Evolutionary conservation across 2,113 vertebrate species (phyloP), one percentile per base, ranked within the genome.

Genomic region (Mormyrus iriodes): DNA sequence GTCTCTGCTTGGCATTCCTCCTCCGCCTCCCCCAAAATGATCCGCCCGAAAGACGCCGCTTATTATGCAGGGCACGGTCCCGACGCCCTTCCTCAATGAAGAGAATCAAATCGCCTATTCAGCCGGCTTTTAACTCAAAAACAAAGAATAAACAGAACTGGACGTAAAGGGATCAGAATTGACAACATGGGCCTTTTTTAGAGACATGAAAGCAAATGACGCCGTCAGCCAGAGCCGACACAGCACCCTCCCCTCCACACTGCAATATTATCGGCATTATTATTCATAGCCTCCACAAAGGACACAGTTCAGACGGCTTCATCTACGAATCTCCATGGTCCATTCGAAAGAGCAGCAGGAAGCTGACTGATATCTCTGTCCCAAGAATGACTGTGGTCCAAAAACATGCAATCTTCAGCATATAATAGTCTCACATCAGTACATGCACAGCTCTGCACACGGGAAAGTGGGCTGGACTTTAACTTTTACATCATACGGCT

Each of bases 131-230:
- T 53, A 88, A 88, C 87, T n/a, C 42, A 21, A 48, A 48, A 48
- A 84, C 82, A 84, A 84, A 46, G 82, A 48, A 84, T 84, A 84
- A 84, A 84, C 82, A 84, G 82, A 21, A 24, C 82, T 12, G 82
- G 24, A 46, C 44, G 17, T 46, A 24, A 46, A 46, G 82, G 21
- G 44, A 69, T 69, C 87, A 48, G 61, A 87, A 39, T 12, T 24
- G 58, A 65, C 27, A 35, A 88, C 46, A 82, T 10, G 12, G 46
- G 21, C 88, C 65, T 21, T 39, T 39, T 88, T 79, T 35, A 21
- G n/a, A 35, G 31, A 12, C 31, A 46, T 79, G 46, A 39, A 48
- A 46, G 61, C 27, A 19, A 49, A 84, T 84, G 35, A 79, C 13
- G 82, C 82, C 10, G 44, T 46, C 3, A 10, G 21, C 44, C 82